Evolutionary conservation across 2,888 invertebrate genomes (phyloP), one percentile per base, ranked within the genome.

Genomic region (Drosophila quasianomalipes): DNA sequence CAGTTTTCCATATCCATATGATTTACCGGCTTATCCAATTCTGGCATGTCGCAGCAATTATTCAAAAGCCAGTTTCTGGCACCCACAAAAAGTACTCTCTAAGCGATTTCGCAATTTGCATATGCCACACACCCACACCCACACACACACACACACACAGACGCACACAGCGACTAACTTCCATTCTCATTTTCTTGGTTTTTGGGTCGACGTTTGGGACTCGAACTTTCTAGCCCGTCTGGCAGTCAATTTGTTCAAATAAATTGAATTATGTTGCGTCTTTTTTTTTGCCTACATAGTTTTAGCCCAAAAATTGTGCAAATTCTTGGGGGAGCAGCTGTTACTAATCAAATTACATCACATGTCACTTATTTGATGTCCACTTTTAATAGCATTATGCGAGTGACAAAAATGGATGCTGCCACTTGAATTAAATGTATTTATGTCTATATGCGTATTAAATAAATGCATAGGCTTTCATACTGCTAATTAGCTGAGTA

Each of bases 41-140:
- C 19, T 12, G 31, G 44, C 47, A 44, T 64, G 70, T 62, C 68
- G 58, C 66, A 74, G 76, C 80, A 85, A 85, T 88, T 88, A 83
- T 83, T 85, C 78, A 76, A 75, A 64, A 75, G 83, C 61, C 76
- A 64, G 73, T 73, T 77, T 70, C 70, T 64, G 76, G 35, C 83
- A 61, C 70, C 69, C 76, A 70, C 75, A 80, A 80, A 83, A 82
- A 79, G 74, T 75, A 68, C 78, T 76, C 67, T 61, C 76, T 74
- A 76, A 85, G 82, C 85, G 85, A 85, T 88, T 90, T 88, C 82
- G 76, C 82, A 88, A 87, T 87, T 87, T 90, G 89, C 87, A 87
- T 87, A 90, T 88, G 89, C 68, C 74, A 69, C 72, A 72, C 51
- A 66, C 22, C 9, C 57, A 28, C 58, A 22, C 51, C 35, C 55